Percentiles rank a stretch among this genome's conserved stretches.
These are phyloP conservation scores for Chlorospingus semifuscus DNA, from an alignment of 2,797 vertebrate species.

Conservation along the genomic window DNA sequence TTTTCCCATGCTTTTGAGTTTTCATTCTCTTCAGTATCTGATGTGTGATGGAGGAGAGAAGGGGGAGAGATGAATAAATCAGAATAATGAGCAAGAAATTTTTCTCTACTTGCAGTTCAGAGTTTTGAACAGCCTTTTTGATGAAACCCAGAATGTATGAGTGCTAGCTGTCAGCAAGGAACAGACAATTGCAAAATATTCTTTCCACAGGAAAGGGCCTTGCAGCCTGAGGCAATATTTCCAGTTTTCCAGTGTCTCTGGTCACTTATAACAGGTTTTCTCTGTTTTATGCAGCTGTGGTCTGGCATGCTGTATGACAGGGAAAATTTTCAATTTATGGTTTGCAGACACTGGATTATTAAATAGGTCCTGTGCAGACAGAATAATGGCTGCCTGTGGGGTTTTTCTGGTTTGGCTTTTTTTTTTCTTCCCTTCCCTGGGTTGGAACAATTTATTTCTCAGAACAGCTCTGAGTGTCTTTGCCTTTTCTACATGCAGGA, in stretches of 20 bases:
- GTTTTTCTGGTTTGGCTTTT: not conserved
- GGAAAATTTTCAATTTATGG: slow-evolving; percentile 27
- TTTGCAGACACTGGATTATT: slow-evolving; percentile 1
- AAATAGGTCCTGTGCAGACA: slow-evolving; percentile 4
- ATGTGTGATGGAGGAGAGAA: not conserved
- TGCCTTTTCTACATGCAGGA: not conserved
- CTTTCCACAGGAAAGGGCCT: slow-evolving; percentile 57
- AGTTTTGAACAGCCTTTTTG: not conserved
- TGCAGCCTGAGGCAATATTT: slow-evolving; percentile 58
- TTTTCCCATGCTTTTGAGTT: not conserved
- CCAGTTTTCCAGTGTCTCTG: slow-evolving; percentile 36
- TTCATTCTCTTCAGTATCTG: not conserved
- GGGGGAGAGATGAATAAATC: not conserved
- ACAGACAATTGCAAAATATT: slow-evolving; percentile 38
- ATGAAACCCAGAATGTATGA: not conserved
- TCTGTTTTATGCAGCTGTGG: slow-evolving; percentile 54
- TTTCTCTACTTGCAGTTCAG: not conserved
- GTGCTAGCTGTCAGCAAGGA: not conserved
- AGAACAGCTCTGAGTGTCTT: not conserved
- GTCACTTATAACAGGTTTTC: slow-evolving; percentile 60
- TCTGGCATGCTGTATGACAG: slow-evolving; percentile 39
- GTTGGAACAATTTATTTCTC: not conserved
- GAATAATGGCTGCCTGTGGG: not conserved
- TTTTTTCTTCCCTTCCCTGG: not conserved
- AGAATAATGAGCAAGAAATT: not conserved